phyloP scores from a whole-genome alignment of 2,113 vertebrate genomes.

The Falco punctatus region DNA sequence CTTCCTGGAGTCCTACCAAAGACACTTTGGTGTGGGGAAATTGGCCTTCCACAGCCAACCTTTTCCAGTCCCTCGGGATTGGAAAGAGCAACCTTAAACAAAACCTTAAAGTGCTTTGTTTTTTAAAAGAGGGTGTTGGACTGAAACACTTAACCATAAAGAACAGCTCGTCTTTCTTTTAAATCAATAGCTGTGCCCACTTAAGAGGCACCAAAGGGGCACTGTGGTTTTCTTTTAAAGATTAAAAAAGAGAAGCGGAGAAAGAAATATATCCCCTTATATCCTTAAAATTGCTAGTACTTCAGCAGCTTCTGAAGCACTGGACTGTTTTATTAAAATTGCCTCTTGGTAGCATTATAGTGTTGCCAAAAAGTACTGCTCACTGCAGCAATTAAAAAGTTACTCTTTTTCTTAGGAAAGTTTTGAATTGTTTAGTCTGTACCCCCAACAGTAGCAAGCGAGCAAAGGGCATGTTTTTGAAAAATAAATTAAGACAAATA shows the following conservation, averaged over 20 bases:
- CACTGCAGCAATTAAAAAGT: not conserved
- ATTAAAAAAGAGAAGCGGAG: not conserved
- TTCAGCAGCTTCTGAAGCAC: slow-evolving; percentile 14
- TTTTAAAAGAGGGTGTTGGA: slow-evolving; percentile 45
- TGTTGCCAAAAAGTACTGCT: slow-evolving; percentile 15
- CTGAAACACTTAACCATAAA: slow-evolving; percentile 44
- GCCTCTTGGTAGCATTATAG: not conserved
- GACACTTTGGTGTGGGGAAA: not conserved
- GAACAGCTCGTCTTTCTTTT: slow-evolving; percentile 24
- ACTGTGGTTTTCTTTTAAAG: slow-evolving; percentile 39
- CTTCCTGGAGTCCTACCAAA: slow-evolving; percentile 29
- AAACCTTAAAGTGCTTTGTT: slow-evolving; percentile 9
- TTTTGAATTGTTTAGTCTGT: not conserved
- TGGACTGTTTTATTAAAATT: slow-evolving; percentile 33
- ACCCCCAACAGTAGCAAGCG: not conserved
- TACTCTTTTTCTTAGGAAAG: slow-evolving; percentile 6
- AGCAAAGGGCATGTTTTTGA: not conserved
- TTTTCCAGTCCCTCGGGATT: slow-evolving; percentile 18
- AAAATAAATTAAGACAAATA: slow-evolving; percentile 34
- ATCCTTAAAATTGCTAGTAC: slow-evolving; percentile 22
- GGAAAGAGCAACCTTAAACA: slow-evolving; percentile 33
- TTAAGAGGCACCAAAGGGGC: slow-evolving; percentile 42
- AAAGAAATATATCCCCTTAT: slow-evolving; percentile 26
- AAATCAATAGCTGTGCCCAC: slow-evolving; percentile 22
- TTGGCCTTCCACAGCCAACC: not conserved